These are phyloP conservation scores for Lucilia cuprina DNA, from an alignment of 1,140 invertebrate genomes.

Conservation along the genomic window DNA sequence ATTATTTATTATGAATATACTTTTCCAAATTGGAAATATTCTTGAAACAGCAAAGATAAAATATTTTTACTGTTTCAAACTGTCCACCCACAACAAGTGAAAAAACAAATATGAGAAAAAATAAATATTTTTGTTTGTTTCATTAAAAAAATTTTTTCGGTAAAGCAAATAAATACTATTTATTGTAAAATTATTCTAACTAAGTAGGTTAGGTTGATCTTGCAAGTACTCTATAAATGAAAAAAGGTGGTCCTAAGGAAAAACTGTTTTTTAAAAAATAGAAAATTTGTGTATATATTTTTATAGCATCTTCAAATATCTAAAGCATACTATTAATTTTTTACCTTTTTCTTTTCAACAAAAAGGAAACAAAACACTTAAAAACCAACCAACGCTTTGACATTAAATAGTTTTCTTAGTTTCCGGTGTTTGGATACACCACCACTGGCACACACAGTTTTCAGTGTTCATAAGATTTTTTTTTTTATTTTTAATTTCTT, in stretches of 20 bases:
- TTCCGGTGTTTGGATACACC: background rate
- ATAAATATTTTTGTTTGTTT: conserved; percentile 4
- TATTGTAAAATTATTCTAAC: background rate
- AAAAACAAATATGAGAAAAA: background rate
- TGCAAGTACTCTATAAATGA: too few relatives aligned
- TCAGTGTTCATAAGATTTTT: background rate
- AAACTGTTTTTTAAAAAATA: too few relatives aligned
- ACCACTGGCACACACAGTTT: background rate
- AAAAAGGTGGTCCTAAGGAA: too few relatives aligned
- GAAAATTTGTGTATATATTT: too few relatives aligned
- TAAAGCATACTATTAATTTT: too few relatives aligned
- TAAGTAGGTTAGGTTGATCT: too few relatives aligned
- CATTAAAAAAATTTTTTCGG: background rate
- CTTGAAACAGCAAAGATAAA: background rate
- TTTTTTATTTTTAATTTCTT: background rate
- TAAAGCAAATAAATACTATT: background rate
- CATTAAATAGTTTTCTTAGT: too few relatives aligned
- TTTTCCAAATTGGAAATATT: background rate
- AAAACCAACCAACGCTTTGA: too few relatives aligned
- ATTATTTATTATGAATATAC: background rate
- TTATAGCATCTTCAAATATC: too few relatives aligned
- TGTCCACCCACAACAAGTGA: background rate
- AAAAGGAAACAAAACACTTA: too few relatives aligned
- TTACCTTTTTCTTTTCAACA: too few relatives aligned
- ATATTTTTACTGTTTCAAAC: background rate